Evolutionary conservation across 2,113 vertebrate genomes (phyloP).

Genomic region (Paramormyrops kingsleyae): DNA sequence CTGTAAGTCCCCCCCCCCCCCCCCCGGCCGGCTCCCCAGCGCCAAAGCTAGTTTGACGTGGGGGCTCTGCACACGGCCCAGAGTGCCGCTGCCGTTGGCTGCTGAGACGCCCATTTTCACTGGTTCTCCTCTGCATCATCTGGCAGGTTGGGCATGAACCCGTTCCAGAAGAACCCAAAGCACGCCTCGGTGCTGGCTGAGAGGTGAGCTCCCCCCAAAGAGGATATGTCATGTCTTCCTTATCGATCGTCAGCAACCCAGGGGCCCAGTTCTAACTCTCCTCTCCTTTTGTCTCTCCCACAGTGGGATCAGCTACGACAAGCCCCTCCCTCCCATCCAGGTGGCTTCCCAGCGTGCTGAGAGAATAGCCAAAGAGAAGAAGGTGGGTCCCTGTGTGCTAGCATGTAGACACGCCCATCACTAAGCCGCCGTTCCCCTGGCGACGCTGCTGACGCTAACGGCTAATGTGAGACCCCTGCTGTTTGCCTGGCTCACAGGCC

Average conservation of each 20-base stretch:
- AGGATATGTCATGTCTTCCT: not conserved
- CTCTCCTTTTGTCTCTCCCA: constrained; percentile 13
- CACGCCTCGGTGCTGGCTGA: constrained; percentile 83
- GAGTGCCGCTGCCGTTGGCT: not conserved
- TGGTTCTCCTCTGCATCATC: not conserved
- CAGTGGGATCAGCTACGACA: constrained; percentile 86
- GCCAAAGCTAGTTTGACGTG: not conserved
- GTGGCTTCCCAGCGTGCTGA: constrained; percentile 84
- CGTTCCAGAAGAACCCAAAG: constrained; percentile 92
- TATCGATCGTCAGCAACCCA: not conserved
- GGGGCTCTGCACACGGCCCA: not conserved
- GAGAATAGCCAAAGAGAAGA: constrained; percentile 87
- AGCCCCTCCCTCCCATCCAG: constrained; percentile 82
- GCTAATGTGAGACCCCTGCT: not conserved
- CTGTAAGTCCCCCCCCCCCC: constrained; percentile 59
- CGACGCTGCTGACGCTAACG: too few relatives aligned
- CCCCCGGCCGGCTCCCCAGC: not conserved
- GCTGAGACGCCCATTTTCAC: not conserved
- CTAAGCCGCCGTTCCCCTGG: not conserved
- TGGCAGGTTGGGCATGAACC: constrained; percentile 83
- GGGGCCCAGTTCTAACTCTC: not conserved
- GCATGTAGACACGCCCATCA: not conserved
- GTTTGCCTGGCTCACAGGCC: constrained; percentile 53
- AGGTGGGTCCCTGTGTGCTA: constrained; percentile 50
- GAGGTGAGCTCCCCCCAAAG: constrained; percentile 56